phyloP scores from a whole-genome alignment of 2,113 vertebrate species.

The Camelus dromedarius region DNA sequence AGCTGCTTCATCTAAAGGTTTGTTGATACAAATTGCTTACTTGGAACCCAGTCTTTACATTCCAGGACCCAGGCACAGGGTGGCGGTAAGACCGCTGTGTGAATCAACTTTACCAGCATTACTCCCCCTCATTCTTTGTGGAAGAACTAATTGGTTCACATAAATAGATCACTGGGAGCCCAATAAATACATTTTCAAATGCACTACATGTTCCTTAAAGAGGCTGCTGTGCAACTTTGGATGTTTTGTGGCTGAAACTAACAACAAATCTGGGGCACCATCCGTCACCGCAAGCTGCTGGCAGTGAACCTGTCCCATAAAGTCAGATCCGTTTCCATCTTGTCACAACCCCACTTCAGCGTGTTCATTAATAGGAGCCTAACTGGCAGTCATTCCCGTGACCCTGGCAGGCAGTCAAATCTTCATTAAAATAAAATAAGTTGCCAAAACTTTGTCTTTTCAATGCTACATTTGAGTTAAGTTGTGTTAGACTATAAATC shows the following conservation, averaged over 20 bases:
- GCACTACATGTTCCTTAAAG: slow-evolving; percentile 53
- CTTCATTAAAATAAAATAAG: slow-evolving; percentile 64
- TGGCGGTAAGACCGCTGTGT: not conserved
- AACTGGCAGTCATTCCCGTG: slow-evolving; percentile 53
- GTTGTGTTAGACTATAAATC: not conserved
- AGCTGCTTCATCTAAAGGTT: not conserved
- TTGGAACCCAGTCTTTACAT: not conserved
- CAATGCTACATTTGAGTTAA: not conserved
- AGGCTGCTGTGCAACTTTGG: slow-evolving; percentile 22
- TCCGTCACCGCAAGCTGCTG: not conserved
- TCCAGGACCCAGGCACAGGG: not conserved
- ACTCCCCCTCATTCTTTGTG: not conserved
- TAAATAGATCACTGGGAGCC: not conserved
- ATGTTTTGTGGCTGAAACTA: slow-evolving; percentile 48
- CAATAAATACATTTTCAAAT: slow-evolving; percentile 62
- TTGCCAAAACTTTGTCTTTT: slow-evolving; percentile 57
- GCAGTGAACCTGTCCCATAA: not conserved
- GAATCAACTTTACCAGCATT: not conserved
- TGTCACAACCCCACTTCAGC: not conserved
- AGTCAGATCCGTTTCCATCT: slow-evolving; percentile 17
- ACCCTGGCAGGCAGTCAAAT: slow-evolving; percentile 40
- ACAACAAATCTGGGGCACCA: slow-evolving; percentile 61
- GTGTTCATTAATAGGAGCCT: slow-evolving; percentile 61
- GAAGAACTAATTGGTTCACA: slow-evolving; percentile 46
- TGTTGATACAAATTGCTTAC: not conserved